Evolutionary conservation across 2,888 invertebrate genomes (phyloP), one percentile per base, ranked within the genome.

Genomic region (Vanessa cardui): DNA sequence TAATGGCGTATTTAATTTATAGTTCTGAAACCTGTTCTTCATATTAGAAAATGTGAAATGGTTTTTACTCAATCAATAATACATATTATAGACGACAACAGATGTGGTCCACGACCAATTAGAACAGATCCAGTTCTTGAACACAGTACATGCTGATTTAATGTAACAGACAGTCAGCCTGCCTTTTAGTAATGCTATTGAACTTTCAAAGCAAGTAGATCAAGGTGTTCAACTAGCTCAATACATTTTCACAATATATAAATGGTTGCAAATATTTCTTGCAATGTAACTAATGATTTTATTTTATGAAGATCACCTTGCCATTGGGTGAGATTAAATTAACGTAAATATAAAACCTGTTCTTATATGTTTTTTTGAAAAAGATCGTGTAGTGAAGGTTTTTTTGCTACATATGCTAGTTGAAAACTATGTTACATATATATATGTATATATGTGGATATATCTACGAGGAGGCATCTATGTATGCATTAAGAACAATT

Each of bases 131-230:
- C 47, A 18, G 16, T 16, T 47, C 3, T 47, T 16, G 47, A 47
- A 16, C 47, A 47, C 16, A 8, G 1, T 33, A 20, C n/a, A 56
- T 9, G 21, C 18, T 45, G 46, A 54, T 18, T 26, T 16, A 46
- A 33, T 33, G 21, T 47, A 26, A 63, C 31, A 39, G 39, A 9
- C 21, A 64, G 16, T n/a, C 15, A 58, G 6, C 49, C 16, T 20
- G 33, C 33, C 33, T 50, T 16, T 45, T 6, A 33, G 39, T 26
- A 50, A 60, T 47, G 62, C 33, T 58, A 65, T 62, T 69, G 66
- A 65, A 62, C 66, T 69, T 69, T 69, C 62, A 62, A 65, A 47
- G 62, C 21, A 61, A 65, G 39, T 65, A 59, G 69, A 69, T 65
- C 69, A 69, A 65, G 69, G 66, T 39, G 9, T 52, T 46, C 69